Evolutionary conservation across 1,140 invertebrate genomes (phyloP), one percentile per base, ranked within the genome.

Genomic region (Epicauta chinensis): DNA sequence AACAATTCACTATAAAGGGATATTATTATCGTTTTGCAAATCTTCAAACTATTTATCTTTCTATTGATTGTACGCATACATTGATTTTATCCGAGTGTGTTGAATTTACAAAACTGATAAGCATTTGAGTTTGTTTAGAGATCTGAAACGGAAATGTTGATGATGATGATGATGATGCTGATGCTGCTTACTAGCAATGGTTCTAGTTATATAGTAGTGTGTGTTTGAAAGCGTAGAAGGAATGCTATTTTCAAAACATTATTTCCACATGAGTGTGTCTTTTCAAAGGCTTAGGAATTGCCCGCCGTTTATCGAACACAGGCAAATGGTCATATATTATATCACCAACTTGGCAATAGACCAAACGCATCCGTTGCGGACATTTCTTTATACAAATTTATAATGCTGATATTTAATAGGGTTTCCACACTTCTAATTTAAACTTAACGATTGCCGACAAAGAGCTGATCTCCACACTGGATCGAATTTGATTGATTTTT

Each of bases 181-280:
- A 23, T 23, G 23, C 23, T 23, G 23, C 4, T 23, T 5, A 23
- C 23, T 23, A 7, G 4, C 7, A 23, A 7, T 23, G 23, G 23
- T 0, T 1, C 4, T 23, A n/a, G 14, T 29, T 35, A 40, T 50
- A 40, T 41, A 37, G 4, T 3, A 5, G 23, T 23, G 23, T 23
- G 31, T 40, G 47, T 50, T 53, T 42, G 52, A 49, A 54, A 42
- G 52, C 52, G 36, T 41, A 45, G 40, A 54, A 48, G 45, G 39
- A 50, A 17, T 38, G 49, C 57, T 56, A 59, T 59, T 59, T 59
- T 55, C 44, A 59, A 59, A 59, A 59, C 57, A 59, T 59, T 59
- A 59, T 55, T 59, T 59, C 57, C 53, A 43, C 53, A 55, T 48
- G 53, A 59, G 41, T 51, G 57, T 56, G 57, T 53, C 57, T 52